These are phyloP conservation scores for Paramuricea clavata DNA, from an alignment of 92 coral and sea anemone species.

Conservation along the genomic window DNA sequence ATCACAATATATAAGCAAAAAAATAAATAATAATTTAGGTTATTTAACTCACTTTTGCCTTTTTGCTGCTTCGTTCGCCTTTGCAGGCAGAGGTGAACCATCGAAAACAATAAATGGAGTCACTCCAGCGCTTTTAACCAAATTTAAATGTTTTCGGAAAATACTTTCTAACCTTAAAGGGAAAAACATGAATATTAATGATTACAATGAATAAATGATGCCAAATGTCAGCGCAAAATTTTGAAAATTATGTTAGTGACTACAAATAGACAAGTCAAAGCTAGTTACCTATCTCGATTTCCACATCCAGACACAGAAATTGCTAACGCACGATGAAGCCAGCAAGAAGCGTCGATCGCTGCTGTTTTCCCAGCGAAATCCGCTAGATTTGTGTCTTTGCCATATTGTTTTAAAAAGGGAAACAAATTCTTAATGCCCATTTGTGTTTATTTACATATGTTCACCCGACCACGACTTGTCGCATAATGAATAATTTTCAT, in stretches of 20 bases:
- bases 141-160: neutral
- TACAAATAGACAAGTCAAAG: neutral
- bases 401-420: neutral
- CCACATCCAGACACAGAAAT: neutral
- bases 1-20: too few relatives aligned
- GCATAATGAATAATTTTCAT: neutral
- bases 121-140: neutral
- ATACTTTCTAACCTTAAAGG: neutral
- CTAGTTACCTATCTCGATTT: neutral
- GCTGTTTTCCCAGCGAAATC: neutral
- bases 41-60: neutral
- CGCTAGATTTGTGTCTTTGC: neutral
- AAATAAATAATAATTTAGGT: too few relatives aligned
- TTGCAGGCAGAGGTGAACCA: neutral
- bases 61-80: neutral
- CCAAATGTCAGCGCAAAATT: neutral
- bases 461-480: neutral
- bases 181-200: neutral
- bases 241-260: neutral
- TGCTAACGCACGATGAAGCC: neutral
- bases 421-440: neutral
- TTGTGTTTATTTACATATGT: neutral
- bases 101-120: neutral
- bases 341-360: conserved; percentile 5
- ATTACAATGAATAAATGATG: neutral